A percentile compares a stretch with the other conserved stretches of the same genome.
These are phyloP conservation scores for Phaetusa simplex DNA, from an alignment of 2,113 vertebrate species.

Conservation along the genomic window DNA sequence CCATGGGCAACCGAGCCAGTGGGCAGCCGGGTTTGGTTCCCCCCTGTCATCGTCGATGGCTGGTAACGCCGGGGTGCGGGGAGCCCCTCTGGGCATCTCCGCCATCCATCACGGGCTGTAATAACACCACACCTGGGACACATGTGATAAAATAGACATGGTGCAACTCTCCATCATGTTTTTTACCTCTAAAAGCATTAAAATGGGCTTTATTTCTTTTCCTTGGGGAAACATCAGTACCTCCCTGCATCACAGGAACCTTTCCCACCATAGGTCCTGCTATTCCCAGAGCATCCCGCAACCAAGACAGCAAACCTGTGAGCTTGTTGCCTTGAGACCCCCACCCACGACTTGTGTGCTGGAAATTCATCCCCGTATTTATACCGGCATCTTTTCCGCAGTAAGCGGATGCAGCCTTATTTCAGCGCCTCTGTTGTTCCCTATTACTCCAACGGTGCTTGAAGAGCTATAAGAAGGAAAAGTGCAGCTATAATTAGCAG, in stretches of 20 bases:
- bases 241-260: not conserved
- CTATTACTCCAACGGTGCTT: not conserved
- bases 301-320: not conserved
- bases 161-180: not conserved
- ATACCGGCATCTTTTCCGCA: not conserved
- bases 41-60: rapidly evolving
- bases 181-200: not conserved
- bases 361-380: not conserved
- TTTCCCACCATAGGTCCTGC: not conserved
- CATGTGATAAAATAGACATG: not conserved
- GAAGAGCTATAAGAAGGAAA: not conserved
- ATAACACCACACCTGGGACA: not conserved
- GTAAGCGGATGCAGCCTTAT: not conserved
- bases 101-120: not conserved
- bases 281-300: not conserved
- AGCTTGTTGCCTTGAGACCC: not conserved
- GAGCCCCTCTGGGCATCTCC: not conserved
- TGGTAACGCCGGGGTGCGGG: rapidly evolving
- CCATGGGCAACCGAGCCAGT: not conserved
- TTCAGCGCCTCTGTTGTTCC: not conserved
- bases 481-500: constrained; percentile 37
- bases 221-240: not conserved
- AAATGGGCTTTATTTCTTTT: not conserved
- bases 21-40: not conserved
- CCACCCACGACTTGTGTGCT: rapidly evolving